These are phyloP conservation scores for Diuraphis noxia DNA, from an alignment of 1,140 invertebrate species.

Conservation along the genomic window DNA sequence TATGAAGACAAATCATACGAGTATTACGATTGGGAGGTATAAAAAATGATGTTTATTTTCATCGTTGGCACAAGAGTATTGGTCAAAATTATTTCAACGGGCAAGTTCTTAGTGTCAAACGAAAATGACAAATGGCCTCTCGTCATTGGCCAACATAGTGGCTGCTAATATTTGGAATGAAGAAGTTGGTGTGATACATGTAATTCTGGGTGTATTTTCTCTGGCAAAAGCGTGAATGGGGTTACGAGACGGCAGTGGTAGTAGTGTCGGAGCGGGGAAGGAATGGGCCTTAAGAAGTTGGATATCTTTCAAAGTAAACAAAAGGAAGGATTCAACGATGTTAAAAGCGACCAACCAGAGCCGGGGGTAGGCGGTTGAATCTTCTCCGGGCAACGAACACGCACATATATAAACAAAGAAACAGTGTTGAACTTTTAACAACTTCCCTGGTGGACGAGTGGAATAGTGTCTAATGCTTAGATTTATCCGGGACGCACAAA, in stretches of 20 bases:
- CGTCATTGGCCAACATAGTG: too few relatives aligned
- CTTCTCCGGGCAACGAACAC: background rate
- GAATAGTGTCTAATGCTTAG: slow-evolving; percentile 31
- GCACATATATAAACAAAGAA: slow-evolving; percentile 18
- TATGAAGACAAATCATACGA: background rate
- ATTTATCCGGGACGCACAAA: slow-evolving; percentile 33
- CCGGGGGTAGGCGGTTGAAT: background rate
- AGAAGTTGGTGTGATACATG: slow-evolving; percentile 1
- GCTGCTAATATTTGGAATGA: background rate
- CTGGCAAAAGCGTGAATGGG: background rate
- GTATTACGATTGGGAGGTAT: background rate
- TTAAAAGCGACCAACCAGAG: slow-evolving; percentile 16
- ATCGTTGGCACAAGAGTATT: background rate
- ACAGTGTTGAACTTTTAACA: slow-evolving; percentile 43
- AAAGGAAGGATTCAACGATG: slow-evolving; percentile 4
- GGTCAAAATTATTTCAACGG: background rate
- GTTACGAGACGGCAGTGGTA: background rate
- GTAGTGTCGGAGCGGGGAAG: too few relatives aligned
- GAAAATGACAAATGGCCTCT: slow-evolving; percentile 3
- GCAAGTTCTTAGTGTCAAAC: background rate
- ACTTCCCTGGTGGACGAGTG: background rate
- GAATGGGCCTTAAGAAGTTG: slow-evolving; percentile 7
- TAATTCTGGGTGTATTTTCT: background rate
- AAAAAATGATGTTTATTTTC: background rate
- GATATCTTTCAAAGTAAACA: slow-evolving; percentile 42